These are phyloP conservation scores for Heterodera filipjevi DNA, from an alignment of 2,888 invertebrate species.

Conservation along the genomic window DNA sequence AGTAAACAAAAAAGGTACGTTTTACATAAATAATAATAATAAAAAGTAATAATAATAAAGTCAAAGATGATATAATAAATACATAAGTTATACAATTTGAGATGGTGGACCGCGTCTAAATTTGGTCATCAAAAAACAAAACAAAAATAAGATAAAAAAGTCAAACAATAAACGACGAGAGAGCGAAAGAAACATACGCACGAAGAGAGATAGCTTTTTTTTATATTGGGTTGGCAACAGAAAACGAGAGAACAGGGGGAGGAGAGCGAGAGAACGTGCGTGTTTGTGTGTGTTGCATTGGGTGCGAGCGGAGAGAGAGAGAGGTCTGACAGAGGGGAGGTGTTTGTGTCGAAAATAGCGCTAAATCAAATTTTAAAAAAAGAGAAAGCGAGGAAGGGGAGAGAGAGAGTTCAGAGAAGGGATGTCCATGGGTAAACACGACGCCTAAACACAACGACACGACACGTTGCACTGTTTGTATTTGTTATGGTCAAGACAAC, in stretches of 20 bases:
- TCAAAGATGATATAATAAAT: not conserved
- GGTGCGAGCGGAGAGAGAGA: not conserved
- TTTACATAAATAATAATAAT: not conserved
- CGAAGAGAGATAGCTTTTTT: not conserved
- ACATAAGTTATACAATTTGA: not conserved
- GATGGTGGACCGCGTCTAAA: not conserved
- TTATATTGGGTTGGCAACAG: not conserved
- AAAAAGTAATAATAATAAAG: not conserved
- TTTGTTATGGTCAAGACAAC: no score
- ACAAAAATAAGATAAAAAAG: no score
- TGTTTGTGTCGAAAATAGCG: not conserved
- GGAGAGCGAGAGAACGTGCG: not conserved
- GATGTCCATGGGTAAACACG: no score
- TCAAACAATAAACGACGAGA: not conserved
- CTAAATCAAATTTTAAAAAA: not conserved
- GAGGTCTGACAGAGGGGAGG: not conserved
- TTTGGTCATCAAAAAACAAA: not conserved
- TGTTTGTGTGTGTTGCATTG: not conserved
- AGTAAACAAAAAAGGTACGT: not conserved
- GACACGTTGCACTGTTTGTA: not conserved
- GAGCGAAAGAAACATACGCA: not conserved
- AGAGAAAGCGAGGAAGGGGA: not conserved
- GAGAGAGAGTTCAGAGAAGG: no score
- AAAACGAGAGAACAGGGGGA: not conserved
- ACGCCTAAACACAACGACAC: not conserved